Evolutionary conservation across 2,113 vertebrate genomes (phyloP).

Genomic region (Neogale vison): DNA sequence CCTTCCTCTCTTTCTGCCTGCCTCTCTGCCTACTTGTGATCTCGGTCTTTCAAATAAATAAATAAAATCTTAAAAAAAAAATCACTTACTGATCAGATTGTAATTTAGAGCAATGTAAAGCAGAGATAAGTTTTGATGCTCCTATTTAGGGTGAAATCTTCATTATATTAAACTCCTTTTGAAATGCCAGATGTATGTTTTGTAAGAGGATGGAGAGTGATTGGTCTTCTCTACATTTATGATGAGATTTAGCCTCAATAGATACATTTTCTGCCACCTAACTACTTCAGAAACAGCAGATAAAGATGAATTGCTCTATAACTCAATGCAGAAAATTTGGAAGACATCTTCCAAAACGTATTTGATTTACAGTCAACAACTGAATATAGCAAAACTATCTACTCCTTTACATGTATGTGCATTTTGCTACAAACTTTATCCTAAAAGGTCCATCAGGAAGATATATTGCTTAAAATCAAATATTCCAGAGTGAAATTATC

Average conservation of each 20-base stretch:
- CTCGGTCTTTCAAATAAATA: too few species aligned
- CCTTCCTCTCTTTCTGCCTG: too few species aligned
- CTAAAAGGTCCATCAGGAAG: neutral
- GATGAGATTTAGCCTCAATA: neutral
- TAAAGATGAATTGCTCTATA: neutral
- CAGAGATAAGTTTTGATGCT: neutral
- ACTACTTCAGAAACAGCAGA: neutral
- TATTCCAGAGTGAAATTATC: neutral
- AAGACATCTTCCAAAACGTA: neutral
- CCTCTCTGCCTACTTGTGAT: too few species aligned
- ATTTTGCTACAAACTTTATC: neutral
- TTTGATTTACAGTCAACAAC: neutral
- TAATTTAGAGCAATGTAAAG: neutral
- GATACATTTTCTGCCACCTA: neutral
- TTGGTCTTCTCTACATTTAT: neutral
- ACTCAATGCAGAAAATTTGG: neutral
- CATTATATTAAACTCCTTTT: neutral
- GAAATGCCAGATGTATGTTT: neutral
- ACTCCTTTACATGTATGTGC: neutral
- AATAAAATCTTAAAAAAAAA: too few species aligned
- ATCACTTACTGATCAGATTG: neutral
- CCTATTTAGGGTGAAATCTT: neutral
- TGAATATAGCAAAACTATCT: neutral
- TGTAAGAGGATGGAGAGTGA: neutral
- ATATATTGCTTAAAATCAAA: neutral